Evolutionary conservation across 2,888 invertebrate genomes (phyloP), one percentile per base, ranked within the genome.

Genomic region (Neoascia interrupta): DNA sequence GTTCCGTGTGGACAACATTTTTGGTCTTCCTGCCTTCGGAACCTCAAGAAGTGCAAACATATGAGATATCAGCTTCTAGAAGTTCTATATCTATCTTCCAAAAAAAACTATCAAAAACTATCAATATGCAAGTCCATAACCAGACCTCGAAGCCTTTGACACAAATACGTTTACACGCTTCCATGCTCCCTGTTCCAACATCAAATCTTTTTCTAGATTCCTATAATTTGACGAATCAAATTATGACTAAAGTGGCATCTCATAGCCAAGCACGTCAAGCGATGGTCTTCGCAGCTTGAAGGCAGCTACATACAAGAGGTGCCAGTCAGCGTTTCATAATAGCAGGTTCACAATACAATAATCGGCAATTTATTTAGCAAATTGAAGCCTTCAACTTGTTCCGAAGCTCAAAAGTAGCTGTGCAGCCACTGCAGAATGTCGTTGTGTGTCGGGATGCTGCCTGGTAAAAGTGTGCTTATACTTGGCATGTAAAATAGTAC

Each of bases 321-420:
- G 73, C 28, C 8, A 6, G 8, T 43, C 3, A 39, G 45, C 28
- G 54, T 73, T 79, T 49, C 73, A 68, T 79, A 73, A 79, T 73
- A 79, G 58, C 53, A 72, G 72, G 76, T 76, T 76, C 76, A 68
- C 73, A 54, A 37, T n/a, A n/a, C 66, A 73, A 73, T 72, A 73
- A 73, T 79, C 68, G 66, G 60, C 66, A 66, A 79, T 79, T 73
- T 79, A 73, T 79, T 79, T 43, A 79, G 49, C 56, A 73, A 79
- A 79, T 68, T 79, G 79, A 79, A 73, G 73, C 60, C 73, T 79
- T 79, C 66, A 73, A 73, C 60, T 72, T 73, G 79, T 73, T 79
- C 68, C 68, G 68, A 54, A 73, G 79, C 73, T 79, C 61, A 64
- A 64, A 53, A 15, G 15, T 10, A 31, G 49, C 49, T n/a, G n/a